Conservation (phyloP, 2,797 vertebrate species). For the Notamacropus eugenii region DNA sequence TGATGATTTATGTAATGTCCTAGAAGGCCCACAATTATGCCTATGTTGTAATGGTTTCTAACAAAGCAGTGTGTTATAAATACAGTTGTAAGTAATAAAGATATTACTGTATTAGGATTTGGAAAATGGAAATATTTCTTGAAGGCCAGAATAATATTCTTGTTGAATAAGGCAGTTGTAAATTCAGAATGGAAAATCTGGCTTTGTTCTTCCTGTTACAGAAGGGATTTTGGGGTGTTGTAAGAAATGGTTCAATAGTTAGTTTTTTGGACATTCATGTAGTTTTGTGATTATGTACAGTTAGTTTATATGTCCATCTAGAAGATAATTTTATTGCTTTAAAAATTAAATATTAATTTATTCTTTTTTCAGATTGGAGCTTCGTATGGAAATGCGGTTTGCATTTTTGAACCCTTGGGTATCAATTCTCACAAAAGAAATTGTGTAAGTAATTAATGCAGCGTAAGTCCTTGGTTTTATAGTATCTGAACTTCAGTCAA, state of each 20-base stretch:
- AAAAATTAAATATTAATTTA: constrained; percentile 58
- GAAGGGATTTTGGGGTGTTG: constrained; percentile 40
- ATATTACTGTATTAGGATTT: constrained; percentile 49
- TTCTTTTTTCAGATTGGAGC: constrained; percentile 94
- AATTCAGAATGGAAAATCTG: constrained; percentile 47
- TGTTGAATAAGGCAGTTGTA: constrained; percentile 29
- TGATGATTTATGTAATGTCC: not conserved
- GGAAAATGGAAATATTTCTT: constrained; percentile 1
- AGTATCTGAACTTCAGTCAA: not conserved
- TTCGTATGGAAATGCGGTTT: constrained; percentile 98
- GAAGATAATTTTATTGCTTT: constrained; percentile 13
- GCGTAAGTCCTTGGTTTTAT: constrained; percentile 26
- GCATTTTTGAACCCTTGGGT: constrained; percentile 96
- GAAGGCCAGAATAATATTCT: not conserved
- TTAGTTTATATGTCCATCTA: constrained; percentile 54
- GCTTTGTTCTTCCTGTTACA: constrained; percentile 36
- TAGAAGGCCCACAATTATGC: constrained; percentile 2
- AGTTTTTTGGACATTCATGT: not conserved
- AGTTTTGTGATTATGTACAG: not conserved
- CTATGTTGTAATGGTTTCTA: constrained; percentile 49
- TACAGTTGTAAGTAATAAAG: constrained; percentile 53
- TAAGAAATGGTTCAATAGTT: not conserved
- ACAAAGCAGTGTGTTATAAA: constrained; percentile 30
- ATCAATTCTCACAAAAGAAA: constrained; percentile 93
- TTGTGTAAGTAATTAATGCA: constrained; percentile 87